Evolutionary conservation across 2,113 vertebrate species (phyloP).

Genomic region (Sardina pilchardus): DNA sequence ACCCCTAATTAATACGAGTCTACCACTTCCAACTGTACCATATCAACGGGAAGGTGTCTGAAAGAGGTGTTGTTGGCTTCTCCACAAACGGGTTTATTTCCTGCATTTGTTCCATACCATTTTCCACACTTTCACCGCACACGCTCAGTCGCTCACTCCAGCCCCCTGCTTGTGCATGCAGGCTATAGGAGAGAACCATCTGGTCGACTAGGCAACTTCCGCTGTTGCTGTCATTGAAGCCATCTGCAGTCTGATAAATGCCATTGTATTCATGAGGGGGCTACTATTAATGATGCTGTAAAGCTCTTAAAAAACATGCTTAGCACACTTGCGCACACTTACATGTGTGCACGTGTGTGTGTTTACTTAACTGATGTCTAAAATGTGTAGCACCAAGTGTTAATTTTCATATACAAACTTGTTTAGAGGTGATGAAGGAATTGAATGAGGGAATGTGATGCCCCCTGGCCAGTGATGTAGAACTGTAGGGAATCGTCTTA

Average conservation of each 20-base stretch:
- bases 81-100: too few relatives aligned
- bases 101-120: too few relatives aligned
- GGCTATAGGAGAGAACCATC: not conserved
- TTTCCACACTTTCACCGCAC: not conserved
- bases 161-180: not conserved
- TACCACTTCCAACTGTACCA: too few relatives aligned
- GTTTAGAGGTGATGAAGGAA: not conserved
- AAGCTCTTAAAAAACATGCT: not conserved
- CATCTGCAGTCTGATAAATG: not conserved
- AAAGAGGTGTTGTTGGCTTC: too few relatives aligned
- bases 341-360: too few relatives aligned
- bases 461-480: not conserved
- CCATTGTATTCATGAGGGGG: not conserved
- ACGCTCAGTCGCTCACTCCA: not conserved
- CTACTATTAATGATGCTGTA: not conserved
- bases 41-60: too few relatives aligned
- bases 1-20: too few relatives aligned
- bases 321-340: too few relatives aligned
- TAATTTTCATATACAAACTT: not conserved
- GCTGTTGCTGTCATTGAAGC: not conserved
- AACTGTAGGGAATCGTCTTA: not conserved
- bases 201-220: not conserved
- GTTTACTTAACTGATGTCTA: not conserved
- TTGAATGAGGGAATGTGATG: not conserved
- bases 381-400: not conserved